Evolutionary conservation across 2,797 vertebrate genomes (phyloP).

Genomic region (Anguilla obscura): DNA sequence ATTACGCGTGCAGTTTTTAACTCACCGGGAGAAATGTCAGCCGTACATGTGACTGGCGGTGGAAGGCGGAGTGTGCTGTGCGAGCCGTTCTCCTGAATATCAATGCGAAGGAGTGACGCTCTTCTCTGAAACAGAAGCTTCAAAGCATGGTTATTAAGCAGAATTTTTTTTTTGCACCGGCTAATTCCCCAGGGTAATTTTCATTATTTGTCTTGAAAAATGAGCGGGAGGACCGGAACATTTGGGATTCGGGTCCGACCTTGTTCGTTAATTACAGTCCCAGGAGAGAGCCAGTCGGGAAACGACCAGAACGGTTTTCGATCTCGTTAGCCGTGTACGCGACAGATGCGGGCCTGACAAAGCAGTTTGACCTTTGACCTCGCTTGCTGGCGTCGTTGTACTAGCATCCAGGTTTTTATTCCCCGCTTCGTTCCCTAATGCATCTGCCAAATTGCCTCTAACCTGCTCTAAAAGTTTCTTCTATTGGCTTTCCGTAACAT

Average conservation of each 20-base stretch:
- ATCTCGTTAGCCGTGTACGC: not conserved
- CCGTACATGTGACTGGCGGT: not conserved
- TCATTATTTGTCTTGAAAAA: constrained; percentile 7
- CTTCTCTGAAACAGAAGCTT: not conserved
- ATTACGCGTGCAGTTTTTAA: not conserved
- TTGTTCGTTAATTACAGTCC: not conserved
- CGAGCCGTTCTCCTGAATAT: not conserved
- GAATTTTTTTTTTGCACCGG: not conserved
- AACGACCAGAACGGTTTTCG: not conserved
- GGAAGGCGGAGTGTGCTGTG: not conserved
- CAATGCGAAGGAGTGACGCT: not conserved
- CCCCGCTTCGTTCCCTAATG: not conserved
- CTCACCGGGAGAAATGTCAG: not conserved
- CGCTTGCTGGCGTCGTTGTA: not conserved
- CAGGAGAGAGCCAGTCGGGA: not conserved
- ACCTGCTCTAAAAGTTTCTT: not conserved
- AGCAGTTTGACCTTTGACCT: not conserved
- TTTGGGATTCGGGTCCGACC: not conserved
- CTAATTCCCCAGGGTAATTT: constrained; percentile 6
- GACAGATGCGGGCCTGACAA: not conserved
- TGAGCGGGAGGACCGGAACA: not conserved
- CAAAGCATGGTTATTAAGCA: constrained; percentile 14
- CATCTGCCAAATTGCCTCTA: not conserved
- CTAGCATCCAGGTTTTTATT: not conserved
- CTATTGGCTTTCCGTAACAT: not conserved